Evolutionary conservation across 2,113 vertebrate genomes (phyloP), one percentile per base, ranked within the genome.

Genomic region (Holacanthus passer): DNA sequence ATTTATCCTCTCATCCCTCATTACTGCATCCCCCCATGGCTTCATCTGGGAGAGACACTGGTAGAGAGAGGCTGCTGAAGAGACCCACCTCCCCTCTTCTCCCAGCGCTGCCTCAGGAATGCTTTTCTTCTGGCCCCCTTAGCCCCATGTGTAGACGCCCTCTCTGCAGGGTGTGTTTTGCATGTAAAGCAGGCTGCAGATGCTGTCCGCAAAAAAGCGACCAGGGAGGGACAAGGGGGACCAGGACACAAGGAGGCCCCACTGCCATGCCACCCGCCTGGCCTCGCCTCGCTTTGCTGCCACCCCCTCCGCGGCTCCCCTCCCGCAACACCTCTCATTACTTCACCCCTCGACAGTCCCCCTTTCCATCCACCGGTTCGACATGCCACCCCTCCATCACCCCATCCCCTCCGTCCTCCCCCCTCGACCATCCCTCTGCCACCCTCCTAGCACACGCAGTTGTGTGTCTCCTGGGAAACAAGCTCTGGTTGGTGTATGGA

Each of bases 181-280:
- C 92, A 94, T 93, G 92, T 91, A 94, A 93, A 94, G 89, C 91
- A 94, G 94, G 91, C 92, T 92, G 92, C 93, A 94, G 93, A 94
- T 95, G 94, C 94, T 95, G 93, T 92, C 91, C 93, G 89, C 87
- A 87, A 86, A 87, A 86, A 89, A 89, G 85, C 77, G 73, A 88
- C 92, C 82, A 78, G 88, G n/a, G 90, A 88, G 89, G 93, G 91
- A 91, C 88, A 91, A 91, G 92, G 85, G 90, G 87, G 87, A 88
- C 78, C 43, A 17, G 89, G 90, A 93, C 94, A 94, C 93, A 94
- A 91, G 91, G 93, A 92, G 94, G 92, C 93, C 91, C 94, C 91
- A 88, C 91, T 53, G 87, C 91, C 88, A 77, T 91, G 92, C 91
- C 91, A 94, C 92, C 91, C 92, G 92, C 93, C 90, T 93, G 88